These are phyloP conservation scores for Micronycteris hirsuta DNA, from an alignment of 2,113 vertebrate species.

Conservation along the genomic window DNA sequence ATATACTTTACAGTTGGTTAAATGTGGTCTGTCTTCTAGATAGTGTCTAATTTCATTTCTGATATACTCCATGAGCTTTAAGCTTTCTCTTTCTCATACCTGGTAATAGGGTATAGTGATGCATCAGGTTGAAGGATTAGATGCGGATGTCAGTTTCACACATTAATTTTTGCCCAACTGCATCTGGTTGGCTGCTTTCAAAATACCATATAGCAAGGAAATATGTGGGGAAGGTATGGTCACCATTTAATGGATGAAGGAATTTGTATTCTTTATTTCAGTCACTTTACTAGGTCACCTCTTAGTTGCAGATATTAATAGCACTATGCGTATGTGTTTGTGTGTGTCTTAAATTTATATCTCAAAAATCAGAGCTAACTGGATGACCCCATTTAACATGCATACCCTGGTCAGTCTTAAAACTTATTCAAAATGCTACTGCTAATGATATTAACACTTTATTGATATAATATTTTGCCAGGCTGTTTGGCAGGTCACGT, in stretches of 20 bases:
- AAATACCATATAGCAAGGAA: neutral
- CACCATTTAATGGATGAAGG: neutral
- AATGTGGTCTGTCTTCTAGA: neutral
- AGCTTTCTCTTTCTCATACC: neutral
- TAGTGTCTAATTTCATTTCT: neutral
- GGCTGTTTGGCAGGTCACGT: neutral
- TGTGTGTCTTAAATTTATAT: neutral
- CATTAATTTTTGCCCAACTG: neutral
- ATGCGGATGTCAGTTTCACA: neutral
- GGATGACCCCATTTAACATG: neutral
- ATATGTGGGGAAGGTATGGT: neutral
- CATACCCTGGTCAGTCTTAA: neutral
- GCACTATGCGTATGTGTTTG: neutral
- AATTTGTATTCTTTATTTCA: slow-evolving; percentile 8
- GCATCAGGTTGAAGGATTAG: neutral
- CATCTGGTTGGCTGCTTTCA: neutral
- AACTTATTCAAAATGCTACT: slow-evolving; percentile 17
- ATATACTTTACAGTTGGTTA: neutral
- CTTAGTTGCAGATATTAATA: slow-evolving; percentile 1
- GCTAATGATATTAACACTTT: neutral
- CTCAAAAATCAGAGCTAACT: slow-evolving; percentile 1
- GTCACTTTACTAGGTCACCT: neutral
- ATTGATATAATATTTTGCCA: slow-evolving; percentile 18
- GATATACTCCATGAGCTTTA: neutral
- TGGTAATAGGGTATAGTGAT: neutral